Evolutionary conservation across 2,113 vertebrate species (phyloP).

Genomic region (Tragelaphus strepsiceros): DNA sequence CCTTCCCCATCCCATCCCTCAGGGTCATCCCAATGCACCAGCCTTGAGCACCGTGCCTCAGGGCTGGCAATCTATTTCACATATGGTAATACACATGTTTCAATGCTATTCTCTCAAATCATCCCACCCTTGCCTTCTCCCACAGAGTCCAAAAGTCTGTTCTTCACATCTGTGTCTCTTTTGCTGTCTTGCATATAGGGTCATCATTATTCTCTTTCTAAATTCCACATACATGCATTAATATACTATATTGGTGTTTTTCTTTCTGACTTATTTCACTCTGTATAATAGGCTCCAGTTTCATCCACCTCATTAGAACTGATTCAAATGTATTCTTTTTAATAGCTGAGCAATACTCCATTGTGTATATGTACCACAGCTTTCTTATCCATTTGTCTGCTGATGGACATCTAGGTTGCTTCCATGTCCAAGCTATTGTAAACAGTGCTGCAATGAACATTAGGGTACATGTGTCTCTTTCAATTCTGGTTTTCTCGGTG

Average conservation of each 20-base stretch:
- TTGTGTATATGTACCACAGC: not conserved
- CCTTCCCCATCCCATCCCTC: not conserved
- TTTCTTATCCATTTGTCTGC: not conserved
- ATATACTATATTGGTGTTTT: not conserved
- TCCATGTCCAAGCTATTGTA: not conserved
- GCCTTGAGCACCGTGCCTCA: not conserved
- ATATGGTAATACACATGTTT: not conserved
- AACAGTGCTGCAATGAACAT: not conserved
- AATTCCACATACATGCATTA: not conserved
- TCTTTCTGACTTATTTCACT: not conserved
- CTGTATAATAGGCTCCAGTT: not conserved
- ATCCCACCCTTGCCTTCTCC: not conserved
- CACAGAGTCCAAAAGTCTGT: not conserved
- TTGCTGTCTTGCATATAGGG: not conserved
- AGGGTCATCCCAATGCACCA: not conserved
- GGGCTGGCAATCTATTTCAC: not conserved
- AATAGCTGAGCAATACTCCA: not conserved
- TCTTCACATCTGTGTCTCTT: not conserved
- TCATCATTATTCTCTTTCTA: not conserved
- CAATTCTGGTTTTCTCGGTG: not conserved
- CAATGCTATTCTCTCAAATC: not conserved
- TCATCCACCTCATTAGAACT: not conserved
- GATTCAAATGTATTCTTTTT: not conserved
- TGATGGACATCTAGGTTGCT: not conserved
- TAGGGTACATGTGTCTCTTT: not conserved